phyloP scores from a whole-genome alignment of 2,888 invertebrate species.

The Sisyra nigra region DNA sequence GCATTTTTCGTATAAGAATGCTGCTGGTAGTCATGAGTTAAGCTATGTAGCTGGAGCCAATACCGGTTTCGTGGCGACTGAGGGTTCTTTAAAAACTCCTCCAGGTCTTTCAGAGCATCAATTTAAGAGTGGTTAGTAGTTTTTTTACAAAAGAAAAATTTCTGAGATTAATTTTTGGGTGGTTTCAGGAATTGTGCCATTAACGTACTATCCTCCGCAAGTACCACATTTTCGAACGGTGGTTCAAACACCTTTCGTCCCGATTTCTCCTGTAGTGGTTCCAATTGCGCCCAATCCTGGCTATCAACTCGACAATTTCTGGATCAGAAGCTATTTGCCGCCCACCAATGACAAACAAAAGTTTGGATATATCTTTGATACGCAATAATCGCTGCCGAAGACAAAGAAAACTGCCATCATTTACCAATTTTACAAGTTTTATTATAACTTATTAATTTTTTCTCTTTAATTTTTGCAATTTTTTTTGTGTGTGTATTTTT shows the following conservation, averaged over 20 bases:
- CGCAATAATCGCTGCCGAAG: conserved; percentile 1
- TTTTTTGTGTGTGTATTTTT: too few species aligned
- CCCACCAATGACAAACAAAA: conserved; percentile 16
- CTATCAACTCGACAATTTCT: background rate
- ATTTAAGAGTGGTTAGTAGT: background rate
- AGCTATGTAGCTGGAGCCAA: conserved; percentile 14
- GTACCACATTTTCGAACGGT: too few species aligned
- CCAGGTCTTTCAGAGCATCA: conserved; percentile 8
- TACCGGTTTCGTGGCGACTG: conserved; percentile 15
- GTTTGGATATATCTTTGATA: conserved; percentile 17
- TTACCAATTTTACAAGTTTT: too few species aligned
- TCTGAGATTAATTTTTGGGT: background rate
- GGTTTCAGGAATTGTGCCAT: too few species aligned
- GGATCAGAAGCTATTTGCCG: conserved; percentile 16
- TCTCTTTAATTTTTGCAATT: too few species aligned
- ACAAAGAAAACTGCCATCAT: too few species aligned
- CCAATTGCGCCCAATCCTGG: too few species aligned
- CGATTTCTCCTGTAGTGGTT: background rate
- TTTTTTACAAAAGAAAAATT: background rate
- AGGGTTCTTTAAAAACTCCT: conserved; percentile 14
- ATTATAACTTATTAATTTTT: too few species aligned
- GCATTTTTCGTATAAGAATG: conserved; percentile 11
- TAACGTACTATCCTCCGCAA: too few species aligned
- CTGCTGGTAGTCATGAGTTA: conserved; percentile 10
- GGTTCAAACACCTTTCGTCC: too few species aligned